These are phyloP conservation scores for Crypturellus tataupa DNA, from an alignment of 2,797 vertebrate genomes.

Conservation along the genomic window DNA sequence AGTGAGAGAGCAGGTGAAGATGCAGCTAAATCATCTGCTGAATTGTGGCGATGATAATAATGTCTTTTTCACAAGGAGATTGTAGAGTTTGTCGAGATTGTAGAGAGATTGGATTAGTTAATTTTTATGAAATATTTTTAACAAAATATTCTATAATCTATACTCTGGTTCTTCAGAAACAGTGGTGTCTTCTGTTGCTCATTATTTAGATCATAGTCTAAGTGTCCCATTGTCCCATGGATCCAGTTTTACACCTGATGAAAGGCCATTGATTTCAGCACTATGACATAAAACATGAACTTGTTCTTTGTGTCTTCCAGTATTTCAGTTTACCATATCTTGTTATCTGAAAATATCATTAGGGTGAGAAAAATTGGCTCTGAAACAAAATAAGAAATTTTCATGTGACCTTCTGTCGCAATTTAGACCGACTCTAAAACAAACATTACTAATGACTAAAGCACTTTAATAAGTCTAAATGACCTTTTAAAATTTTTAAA, in stretches of 20 bases:
- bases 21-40: neutral
- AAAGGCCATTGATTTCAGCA: neutral
- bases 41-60: neutral
- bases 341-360: conserved; percentile 26
- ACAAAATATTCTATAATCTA: neutral
- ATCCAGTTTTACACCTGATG: neutral
- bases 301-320: neutral
- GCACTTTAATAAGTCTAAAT: neutral
- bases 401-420: neutral
- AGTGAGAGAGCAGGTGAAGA: neutral
- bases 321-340: neutral
- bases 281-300: neutral
- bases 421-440: neutral
- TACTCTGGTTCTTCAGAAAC: neutral
- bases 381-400: conserved; percentile 32
- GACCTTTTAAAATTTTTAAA: conserved; percentile 9
- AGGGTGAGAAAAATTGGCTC: neutral
- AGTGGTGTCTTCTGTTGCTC: neutral
- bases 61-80: neutral
- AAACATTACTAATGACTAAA: neutral
- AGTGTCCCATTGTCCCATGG: neutral
- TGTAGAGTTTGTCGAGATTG: too few relatives aligned
- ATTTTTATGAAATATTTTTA: neutral
- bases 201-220: neutral
- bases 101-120: neutral